Evolutionary conservation across 35 echinoderm and acorn worm species (phyloP).

Genomic region (Ophioderma brevispina): DNA sequence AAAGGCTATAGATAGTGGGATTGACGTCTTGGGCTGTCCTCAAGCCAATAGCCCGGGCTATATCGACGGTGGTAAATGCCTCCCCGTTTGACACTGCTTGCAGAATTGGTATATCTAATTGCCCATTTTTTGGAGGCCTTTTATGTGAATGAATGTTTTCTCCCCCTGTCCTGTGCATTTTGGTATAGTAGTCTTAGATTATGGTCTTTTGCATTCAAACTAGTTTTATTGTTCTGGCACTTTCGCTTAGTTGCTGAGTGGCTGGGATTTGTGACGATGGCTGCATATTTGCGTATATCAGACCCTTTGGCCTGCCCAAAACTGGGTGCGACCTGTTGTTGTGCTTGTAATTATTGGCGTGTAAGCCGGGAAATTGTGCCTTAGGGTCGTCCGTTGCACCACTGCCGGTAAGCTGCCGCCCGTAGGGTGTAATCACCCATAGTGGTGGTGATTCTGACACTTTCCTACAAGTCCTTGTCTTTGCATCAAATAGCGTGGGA

Average conservation of each 20-base stretch:
- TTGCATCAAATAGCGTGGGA: conserved; percentile 69
- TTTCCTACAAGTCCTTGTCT: conserved; percentile 76
- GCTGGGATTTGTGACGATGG: background rate
- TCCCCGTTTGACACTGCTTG: conserved; percentile 21
- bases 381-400: background rate
- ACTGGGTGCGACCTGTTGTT: background rate
- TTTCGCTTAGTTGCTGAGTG: conserved; percentile 1
- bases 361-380: background rate
- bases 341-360: background rate
- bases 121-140: background rate
- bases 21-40: conserved; percentile 40
- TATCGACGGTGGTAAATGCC: conserved; percentile 18
- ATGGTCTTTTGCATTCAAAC: background rate
- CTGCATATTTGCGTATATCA: background rate
- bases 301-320: background rate
- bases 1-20: conserved; percentile 52
- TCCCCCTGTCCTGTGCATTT: background rate
- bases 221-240: background rate
- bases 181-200: background rate
- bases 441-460: conserved; percentile 76
- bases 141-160: background rate
- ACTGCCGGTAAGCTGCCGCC: conserved; percentile 20
- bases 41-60: conserved; percentile 36
- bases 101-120: conserved; percentile 2
- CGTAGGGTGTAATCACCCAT: conserved; percentile 69